phyloP scores from a whole-genome alignment of 2,113 vertebrate genomes.

The Opisthocomus hoazin region DNA sequence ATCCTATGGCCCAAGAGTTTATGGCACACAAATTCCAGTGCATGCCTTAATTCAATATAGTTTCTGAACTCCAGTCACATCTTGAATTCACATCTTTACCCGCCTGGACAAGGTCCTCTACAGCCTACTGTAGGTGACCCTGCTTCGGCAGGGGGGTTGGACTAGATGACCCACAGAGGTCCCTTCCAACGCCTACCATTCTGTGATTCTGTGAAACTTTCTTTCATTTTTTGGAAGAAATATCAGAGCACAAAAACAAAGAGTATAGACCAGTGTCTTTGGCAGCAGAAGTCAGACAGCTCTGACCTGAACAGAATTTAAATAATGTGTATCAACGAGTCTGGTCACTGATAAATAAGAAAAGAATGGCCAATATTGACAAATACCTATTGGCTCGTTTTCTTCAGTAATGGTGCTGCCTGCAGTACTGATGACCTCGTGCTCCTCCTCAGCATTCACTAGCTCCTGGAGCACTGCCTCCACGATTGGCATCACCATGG shows the following conservation, averaged over 20 bases:
- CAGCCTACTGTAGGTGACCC: too few relatives aligned
- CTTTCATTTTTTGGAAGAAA: background rate
- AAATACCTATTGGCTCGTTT: slow-evolving; percentile 66
- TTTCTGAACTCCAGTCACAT: background rate
- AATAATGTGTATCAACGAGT: accelerated
- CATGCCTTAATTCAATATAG: background rate
- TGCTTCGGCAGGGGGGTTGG: too few relatives aligned
- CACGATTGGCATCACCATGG: slow-evolving; percentile 98
- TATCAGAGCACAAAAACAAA: background rate
- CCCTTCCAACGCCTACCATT: too few relatives aligned
- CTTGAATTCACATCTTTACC: too few relatives aligned
- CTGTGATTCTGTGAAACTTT: too few relatives aligned
- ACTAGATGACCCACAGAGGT: too few relatives aligned
- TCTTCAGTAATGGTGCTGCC: slow-evolving; percentile 58
- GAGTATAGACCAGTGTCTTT: accelerated
- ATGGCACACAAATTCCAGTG: background rate
- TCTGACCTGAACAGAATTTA: accelerated
- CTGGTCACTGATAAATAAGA: background rate
- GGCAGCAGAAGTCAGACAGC: background rate
- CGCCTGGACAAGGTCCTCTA: too few relatives aligned
- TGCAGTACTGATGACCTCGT: slow-evolving; percentile 60
- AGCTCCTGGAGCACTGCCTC: slow-evolving; percentile 96
- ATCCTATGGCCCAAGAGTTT: background rate
- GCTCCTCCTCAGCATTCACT: slow-evolving; percentile 81
- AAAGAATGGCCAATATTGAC: background rate